Evolutionary conservation across 2,888 invertebrate genomes (phyloP).

Genomic region (Bombyx huttoni): DNA sequence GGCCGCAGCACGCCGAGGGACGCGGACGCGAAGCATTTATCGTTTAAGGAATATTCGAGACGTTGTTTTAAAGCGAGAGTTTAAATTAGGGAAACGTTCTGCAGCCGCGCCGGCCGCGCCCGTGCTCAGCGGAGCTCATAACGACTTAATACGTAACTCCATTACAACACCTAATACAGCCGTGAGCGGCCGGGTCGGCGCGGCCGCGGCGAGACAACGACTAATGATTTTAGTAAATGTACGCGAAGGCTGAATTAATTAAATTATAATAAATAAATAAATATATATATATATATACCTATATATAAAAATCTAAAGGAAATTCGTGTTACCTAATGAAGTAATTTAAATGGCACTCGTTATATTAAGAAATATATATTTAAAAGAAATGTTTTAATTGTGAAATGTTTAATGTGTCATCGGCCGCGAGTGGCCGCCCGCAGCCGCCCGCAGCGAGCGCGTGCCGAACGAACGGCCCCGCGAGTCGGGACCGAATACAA

Average conservation of each 20-base stretch:
- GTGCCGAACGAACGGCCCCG: constrained; percentile 16
- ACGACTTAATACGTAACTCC: too few species aligned
- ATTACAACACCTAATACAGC: too few species aligned
- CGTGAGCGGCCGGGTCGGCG: constrained; percentile 6
- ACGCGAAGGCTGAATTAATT: constrained; percentile 52
- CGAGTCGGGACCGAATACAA: constrained; percentile 15
- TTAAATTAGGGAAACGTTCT: background rate
- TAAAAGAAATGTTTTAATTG: background rate
- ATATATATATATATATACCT: too few species aligned
- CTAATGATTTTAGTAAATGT: constrained; percentile 32
- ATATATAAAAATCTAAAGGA: background rate
- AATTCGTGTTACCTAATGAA: background rate
- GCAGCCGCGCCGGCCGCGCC: background rate
- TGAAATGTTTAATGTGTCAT: background rate
- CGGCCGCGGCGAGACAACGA: constrained; percentile 11
- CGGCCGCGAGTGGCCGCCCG: background rate
- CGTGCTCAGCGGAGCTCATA: too few species aligned
- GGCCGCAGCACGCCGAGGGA: too few species aligned
- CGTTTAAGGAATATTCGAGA: background rate
- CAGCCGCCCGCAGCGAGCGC: too few species aligned
- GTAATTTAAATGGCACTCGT: background rate
- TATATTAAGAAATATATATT: background rate
- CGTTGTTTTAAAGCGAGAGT: background rate
- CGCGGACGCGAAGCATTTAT: background rate
- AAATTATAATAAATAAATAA: background rate